Evolutionary conservation across 2,888 invertebrate genomes (phyloP).

Genomic region (Biston stratarius): DNA sequence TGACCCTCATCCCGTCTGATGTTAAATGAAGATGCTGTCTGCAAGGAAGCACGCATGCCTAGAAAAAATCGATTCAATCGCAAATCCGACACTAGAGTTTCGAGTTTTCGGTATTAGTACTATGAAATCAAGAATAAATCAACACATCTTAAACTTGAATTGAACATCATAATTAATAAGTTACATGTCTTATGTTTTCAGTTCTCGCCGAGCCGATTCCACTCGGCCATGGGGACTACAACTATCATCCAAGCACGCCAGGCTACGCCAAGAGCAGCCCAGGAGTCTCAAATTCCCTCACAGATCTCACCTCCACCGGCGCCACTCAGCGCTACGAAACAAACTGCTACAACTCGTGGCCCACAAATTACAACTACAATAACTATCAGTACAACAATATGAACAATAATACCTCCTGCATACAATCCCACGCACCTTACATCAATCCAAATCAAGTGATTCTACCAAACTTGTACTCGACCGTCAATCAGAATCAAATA

Average conservation of each 20-base stretch:
- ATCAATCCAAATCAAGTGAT: conserved; percentile 89
- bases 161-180: background rate
- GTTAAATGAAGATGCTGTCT: too few species aligned
- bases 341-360: conserved; percentile 87
- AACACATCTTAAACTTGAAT: too few species aligned
- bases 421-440: conserved; percentile 87
- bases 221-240: conserved; percentile 76
- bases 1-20: too few species aligned
- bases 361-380: conserved; percentile 88
- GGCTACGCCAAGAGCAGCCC: conserved; percentile 75
- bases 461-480: conserved; percentile 92
- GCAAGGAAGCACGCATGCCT: too few species aligned
- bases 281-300: conserved; percentile 69
- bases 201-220: conserved; percentile 86
- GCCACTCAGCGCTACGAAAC: conserved; percentile 80
- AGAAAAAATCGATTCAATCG: too few species aligned
- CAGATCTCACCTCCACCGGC: conserved; percentile 76
- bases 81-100: too few species aligned
- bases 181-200: conserved; percentile 54
- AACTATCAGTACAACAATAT: conserved; percentile 90
- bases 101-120: too few species aligned
- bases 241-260: conserved; percentile 71
- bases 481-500: conserved; percentile 95
- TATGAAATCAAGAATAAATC: too few species aligned
- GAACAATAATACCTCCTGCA: conserved; percentile 82